Evolutionary conservation across 23 tunicate species (phyloP), one percentile per base, ranked within the genome.

Genomic region (Trididemnum clinides): DNA sequence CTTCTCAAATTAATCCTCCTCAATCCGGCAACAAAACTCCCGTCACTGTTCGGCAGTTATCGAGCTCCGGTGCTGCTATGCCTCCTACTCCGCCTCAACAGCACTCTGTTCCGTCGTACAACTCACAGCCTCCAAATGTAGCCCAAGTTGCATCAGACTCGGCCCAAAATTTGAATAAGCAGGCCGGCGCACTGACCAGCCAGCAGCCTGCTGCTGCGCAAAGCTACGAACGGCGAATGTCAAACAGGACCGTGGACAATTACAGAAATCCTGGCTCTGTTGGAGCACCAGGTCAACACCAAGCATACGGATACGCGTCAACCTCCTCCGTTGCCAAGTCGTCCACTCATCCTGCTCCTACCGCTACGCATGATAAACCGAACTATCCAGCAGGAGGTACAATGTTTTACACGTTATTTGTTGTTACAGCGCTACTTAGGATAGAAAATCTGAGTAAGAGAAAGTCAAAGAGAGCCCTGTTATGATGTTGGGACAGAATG

Each of bases 181-280:
- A 37, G 32, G 32, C 28, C 23, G 4, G 10, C 5, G 57, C 80
- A 36, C 5, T 3, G 5, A 19, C 66, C 25, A 12, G 71, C 25
- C 70, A 31, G 27, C 84, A 30, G 44, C 50, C 20, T 15, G 44
- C 84, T 2, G 6, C 75, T 32, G 37, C 36, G 6, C 75, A 5
- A 6, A 66, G 38, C 80, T 37, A 73, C 22, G 57, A 73, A 57
- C 80, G 80, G 1, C 57, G 57, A 4, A 2, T 39, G 28, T 37
- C 80, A 26, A 73, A 73, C 80, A 73, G 80, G 38, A 37, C 30
- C 25, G 57, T 23, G 25, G 80, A 73, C 6, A 73, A 37, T 73
- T 73, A 37, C 57, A 19, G 80, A 21, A 73, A 7, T 7, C 27
- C 80, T 2, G 27, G 28, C 25, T 73, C 80, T 5, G 57, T 57